Evolutionary conservation across 2,113 vertebrate species (phyloP).

Genomic region (Toxotes chatareus): DNA sequence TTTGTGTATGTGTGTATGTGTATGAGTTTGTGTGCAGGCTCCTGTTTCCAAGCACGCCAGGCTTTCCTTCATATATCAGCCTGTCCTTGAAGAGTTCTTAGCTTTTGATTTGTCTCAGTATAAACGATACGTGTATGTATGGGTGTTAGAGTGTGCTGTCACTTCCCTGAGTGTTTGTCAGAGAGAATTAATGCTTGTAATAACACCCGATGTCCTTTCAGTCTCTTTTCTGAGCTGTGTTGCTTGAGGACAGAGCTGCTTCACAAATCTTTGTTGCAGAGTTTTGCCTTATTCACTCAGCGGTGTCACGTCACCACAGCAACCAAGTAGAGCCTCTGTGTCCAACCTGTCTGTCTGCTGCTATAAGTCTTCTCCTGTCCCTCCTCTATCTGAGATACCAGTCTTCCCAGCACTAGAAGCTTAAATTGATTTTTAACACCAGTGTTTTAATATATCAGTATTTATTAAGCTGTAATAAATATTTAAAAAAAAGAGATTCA

Average conservation of each 20-base stretch:
- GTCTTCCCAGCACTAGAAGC: not conserved
- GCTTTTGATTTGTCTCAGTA: not conserved
- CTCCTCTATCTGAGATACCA: not conserved
- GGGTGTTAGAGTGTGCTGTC: not conserved
- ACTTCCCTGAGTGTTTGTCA: not conserved
- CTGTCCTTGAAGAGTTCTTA: not conserved
- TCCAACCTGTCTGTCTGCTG: not conserved
- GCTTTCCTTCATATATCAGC: conserved; percentile 23
- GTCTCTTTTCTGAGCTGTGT: not conserved
- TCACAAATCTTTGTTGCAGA: conserved; percentile 21
- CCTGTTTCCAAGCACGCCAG: conserved; percentile 22
- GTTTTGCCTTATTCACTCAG: not conserved
- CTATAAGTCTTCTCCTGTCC: not conserved
- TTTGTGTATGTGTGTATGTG: not conserved
- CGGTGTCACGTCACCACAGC: not conserved
- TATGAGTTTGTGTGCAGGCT: not conserved
- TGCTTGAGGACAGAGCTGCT: not conserved
- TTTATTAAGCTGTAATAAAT: not conserved
- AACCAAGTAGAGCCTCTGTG: not conserved
- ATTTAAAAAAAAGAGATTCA: too few species aligned
- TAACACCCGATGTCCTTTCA: not conserved
- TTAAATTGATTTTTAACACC: not conserved
- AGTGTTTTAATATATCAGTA: not conserved
- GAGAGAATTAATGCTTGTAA: not conserved
- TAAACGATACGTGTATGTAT: not conserved